A percentile compares a stretch with the other conserved stretches of the same genome.
These are phyloP conservation scores for Scaptomyza reducta DNA, from an alignment of 2,888 invertebrate species.

Conservation along the genomic window DNA sequence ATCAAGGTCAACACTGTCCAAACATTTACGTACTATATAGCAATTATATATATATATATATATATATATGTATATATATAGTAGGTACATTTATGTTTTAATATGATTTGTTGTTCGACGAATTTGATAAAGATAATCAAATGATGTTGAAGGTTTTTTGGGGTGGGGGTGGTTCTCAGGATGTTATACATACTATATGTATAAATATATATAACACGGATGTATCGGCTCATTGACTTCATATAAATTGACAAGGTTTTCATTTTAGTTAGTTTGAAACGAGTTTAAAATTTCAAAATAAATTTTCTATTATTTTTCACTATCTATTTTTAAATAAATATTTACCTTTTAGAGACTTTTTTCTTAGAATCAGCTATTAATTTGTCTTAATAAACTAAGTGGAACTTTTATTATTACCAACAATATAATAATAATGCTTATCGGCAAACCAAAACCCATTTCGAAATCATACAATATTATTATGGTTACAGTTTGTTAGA, in stretches of 20 bases:
- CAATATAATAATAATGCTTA: slow-evolving; percentile 14
- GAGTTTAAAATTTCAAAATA: not conserved
- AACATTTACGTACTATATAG: slow-evolving; percentile 18
- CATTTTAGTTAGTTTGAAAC: not conserved
- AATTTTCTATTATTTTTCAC: no score
- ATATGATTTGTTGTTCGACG: slow-evolving; percentile 46
- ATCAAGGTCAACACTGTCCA: slow-evolving; percentile 53
- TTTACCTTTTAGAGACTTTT: no score
- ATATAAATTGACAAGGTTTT: slow-evolving; percentile 17
- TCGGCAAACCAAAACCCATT: slow-evolving; percentile 5
- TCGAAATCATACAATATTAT: not conserved
- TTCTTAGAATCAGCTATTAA: no score
- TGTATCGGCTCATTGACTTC: slow-evolving; percentile 24
- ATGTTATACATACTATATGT: not conserved
- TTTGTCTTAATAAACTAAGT: no score
- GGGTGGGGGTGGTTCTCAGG: slow-evolving; percentile 2
- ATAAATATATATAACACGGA: not conserved
- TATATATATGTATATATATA: slow-evolving; percentile 1
- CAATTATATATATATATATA: no score
- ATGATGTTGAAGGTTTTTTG: slow-evolving; percentile 15
- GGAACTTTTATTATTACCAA: no score
- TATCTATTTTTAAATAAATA: no score
- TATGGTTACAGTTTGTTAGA: not conserved
- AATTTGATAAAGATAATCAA: slow-evolving; percentile 43
- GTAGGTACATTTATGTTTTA: not conserved